phyloP scores from a whole-genome alignment of 2,888 invertebrate genomes.

The Dichetophora obliterata region DNA sequence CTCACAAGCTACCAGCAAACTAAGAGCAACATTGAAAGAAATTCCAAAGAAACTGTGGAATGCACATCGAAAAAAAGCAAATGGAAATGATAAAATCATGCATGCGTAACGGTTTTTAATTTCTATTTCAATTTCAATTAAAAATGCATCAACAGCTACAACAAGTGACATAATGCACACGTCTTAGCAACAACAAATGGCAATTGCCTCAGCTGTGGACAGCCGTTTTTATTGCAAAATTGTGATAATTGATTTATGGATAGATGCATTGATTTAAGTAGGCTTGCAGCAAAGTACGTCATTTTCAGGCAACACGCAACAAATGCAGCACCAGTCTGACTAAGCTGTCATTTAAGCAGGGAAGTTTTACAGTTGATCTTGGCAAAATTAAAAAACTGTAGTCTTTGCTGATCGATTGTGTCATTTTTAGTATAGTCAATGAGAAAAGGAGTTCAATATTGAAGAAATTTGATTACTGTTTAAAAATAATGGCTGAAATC shows the following conservation, averaged over 20 bases:
- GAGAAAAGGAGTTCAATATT: no score
- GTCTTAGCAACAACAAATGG: constrained; percentile 4
- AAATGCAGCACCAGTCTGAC: neutral
- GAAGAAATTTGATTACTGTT: no score
- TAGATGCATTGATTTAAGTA: neutral
- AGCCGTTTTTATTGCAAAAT: neutral
- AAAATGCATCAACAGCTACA: constrained; percentile 3
- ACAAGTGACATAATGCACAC: neutral
- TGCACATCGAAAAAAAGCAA: neutral
- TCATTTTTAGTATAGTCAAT: no score
- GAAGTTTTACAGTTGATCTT: no score
- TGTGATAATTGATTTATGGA: constrained; percentile 5
- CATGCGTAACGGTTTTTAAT: constrained; percentile 10
- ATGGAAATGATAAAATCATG: neutral
- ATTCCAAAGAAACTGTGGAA: neutral
- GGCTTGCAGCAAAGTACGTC: neutral
- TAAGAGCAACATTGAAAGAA: neutral
- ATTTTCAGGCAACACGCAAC: neutral
- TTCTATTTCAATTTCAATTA: neutral
- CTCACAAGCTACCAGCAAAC: neutral
- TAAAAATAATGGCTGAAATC: no score
- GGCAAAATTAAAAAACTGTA: no score
- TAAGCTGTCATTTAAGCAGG: no score
- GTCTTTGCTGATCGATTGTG: no score
- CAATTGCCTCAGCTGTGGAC: neutral